Conservation (phyloP, 2,888 invertebrate species). For the Isoperla grammatica region DNA sequence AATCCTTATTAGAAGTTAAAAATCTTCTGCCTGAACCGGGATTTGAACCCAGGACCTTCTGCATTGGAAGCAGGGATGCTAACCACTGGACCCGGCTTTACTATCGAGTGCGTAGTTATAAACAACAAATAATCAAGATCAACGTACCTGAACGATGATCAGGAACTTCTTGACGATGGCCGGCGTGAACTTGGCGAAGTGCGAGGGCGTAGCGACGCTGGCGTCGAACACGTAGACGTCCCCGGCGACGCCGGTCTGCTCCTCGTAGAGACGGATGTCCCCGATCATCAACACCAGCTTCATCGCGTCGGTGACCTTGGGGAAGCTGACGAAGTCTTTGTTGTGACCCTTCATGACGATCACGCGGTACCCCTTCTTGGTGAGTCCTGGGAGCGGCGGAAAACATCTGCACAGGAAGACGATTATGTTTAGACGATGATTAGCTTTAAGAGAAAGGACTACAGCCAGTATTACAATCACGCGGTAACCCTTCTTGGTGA, state of each 20-base stretch:
- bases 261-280: slow-evolving; percentile 67
- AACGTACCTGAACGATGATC: slow-evolving; percentile 64
- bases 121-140: no score
- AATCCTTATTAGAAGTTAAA: no score
- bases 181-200: slow-evolving; percentile 81
- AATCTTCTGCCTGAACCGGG: no score
- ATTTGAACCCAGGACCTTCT: no score
- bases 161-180: slow-evolving; percentile 77
- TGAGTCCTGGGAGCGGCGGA: slow-evolving; percentile 75
- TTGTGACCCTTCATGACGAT: slow-evolving; percentile 61
- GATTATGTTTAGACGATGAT: no score
- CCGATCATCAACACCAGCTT: slow-evolving; percentile 81
- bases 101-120: no score
- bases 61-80: no score
- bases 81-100: no score
- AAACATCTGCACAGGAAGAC: slow-evolving; percentile 52
- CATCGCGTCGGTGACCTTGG: slow-evolving; percentile 58
- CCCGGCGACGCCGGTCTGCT: slow-evolving; percentile 62
- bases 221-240: slow-evolving; percentile 71
- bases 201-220: slow-evolving; percentile 44
- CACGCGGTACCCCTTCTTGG: slow-evolving; percentile 72
- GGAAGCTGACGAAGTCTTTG: slow-evolving; percentile 51
- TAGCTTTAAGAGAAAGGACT: no score
- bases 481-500: slow-evolving; percentile 73
- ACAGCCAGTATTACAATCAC: slow-evolving; percentile 71